Evolutionary conservation across 1,140 invertebrate genomes (phyloP).

Genomic region (Melanaphis sacchari): DNA sequence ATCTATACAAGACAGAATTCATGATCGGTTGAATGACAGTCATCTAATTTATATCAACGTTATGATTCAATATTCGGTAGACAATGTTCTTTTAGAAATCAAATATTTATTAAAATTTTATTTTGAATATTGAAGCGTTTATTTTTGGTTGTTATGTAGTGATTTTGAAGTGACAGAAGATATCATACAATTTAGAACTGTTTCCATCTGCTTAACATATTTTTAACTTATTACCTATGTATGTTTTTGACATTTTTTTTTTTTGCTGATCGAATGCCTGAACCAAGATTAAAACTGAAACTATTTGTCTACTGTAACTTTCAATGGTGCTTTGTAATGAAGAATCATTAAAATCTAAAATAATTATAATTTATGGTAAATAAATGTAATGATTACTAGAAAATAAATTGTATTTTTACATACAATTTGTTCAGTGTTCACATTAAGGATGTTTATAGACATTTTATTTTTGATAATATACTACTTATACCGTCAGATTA

Average conservation of each 20-base stretch:
- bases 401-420: not conserved
- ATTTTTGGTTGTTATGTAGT: not conserved
- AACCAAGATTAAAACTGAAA: not conserved
- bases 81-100: not conserved
- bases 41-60: constrained; percentile 4
- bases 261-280: not conserved
- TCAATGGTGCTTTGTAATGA: no score
- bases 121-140: not conserved
- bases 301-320: not conserved
- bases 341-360: not conserved
- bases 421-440: no score
- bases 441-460: not conserved
- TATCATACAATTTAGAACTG: not conserved
- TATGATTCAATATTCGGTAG: not conserved
- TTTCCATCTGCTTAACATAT: not conserved
- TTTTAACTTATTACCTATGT: not conserved
- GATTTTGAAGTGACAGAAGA: not conserved
- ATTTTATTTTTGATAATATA: not conserved
- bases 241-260: not conserved
- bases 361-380: no score
- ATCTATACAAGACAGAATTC: not conserved
- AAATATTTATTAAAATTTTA: constrained; percentile 10
- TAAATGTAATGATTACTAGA: not conserved
- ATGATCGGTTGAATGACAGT: constrained; percentile 6
- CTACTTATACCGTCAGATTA: not conserved